Conservation (phyloP, 2,888 invertebrate genomes). For the Alloscopus bannaensis region DNA sequence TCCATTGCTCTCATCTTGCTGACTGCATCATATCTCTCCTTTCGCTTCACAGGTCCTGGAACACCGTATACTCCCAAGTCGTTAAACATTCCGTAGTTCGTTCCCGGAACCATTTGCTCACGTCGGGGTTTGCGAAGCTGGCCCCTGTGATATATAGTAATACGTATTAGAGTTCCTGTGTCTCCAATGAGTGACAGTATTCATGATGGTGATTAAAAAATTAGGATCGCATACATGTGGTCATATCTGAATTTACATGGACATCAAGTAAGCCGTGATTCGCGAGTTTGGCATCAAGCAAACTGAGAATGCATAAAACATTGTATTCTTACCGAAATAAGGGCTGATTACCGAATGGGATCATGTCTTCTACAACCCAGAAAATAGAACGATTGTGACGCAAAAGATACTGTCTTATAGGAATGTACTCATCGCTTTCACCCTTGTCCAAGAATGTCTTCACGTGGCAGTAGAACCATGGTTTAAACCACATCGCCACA, state of each 20-base stretch:
- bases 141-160: conserved; percentile 76
- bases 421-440: conserved; percentile 79
- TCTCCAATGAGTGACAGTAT: too few species aligned
- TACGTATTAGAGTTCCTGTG: too few species aligned
- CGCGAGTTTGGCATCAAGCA: too few species aligned
- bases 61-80: conserved; percentile 84
- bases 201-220: too few species aligned
- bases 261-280: too few species aligned
- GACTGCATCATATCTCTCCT: conserved; percentile 81
- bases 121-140: conserved; percentile 79
- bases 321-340: conserved; percentile 77
- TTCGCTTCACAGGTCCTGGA: conserved; percentile 81
- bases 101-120: conserved; percentile 81
- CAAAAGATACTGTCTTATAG: conserved; percentile 81
- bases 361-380: conserved; percentile 85
- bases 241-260: too few species aligned
- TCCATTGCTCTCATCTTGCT: conserved; percentile 83
- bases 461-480: conserved; percentile 84
- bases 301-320: too few species aligned
- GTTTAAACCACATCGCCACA: conserved; percentile 82
- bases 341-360: conserved; percentile 82
- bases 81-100: conserved; percentile 83
- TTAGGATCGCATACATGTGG: too few species aligned
- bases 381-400: conserved; percentile 83
- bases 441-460: conserved; percentile 78